phyloP scores from a whole-genome alignment of 2,113 vertebrate genomes.

The Atrichornis clamosus region DNA sequence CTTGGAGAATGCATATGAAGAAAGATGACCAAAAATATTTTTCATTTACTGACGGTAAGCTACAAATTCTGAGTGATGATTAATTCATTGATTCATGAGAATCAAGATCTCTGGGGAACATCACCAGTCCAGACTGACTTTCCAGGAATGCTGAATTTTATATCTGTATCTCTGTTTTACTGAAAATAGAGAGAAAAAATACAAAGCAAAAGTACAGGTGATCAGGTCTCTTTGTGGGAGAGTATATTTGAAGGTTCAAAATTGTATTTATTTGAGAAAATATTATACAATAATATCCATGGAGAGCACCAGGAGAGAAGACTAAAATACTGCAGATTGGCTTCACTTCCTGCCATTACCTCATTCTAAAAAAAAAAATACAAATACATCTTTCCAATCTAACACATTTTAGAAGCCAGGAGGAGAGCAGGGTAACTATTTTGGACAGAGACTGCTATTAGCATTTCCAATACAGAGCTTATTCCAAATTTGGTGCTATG shows the following conservation, averaged over 20 bases:
- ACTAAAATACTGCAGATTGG: neutral
- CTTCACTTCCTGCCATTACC: neutral
- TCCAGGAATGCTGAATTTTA: neutral
- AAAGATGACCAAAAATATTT: neutral
- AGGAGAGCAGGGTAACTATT: neutral
- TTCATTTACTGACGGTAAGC: neutral
- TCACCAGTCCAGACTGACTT: neutral
- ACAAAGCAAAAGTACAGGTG: neutral
- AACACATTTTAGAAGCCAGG: neutral
- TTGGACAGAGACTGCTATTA: constrained; percentile 24
- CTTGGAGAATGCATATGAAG: neutral
- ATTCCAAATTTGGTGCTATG: constrained; percentile 23
- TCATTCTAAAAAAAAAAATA: neutral
- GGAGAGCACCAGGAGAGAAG: neutral
- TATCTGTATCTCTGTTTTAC: neutral
- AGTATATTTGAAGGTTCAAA: neutral
- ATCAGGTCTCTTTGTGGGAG: neutral
- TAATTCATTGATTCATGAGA: neutral
- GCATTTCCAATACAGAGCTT: neutral
- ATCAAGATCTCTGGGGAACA: neutral
- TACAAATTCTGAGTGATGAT: neutral
- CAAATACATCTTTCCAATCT: neutral
- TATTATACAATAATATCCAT: neutral
- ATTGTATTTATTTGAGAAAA: neutral
- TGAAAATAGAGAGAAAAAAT: neutral